These are phyloP conservation scores for Acinonyx jubatus DNA, from an alignment of 2,113 vertebrate genomes.

Conservation along the genomic window DNA sequence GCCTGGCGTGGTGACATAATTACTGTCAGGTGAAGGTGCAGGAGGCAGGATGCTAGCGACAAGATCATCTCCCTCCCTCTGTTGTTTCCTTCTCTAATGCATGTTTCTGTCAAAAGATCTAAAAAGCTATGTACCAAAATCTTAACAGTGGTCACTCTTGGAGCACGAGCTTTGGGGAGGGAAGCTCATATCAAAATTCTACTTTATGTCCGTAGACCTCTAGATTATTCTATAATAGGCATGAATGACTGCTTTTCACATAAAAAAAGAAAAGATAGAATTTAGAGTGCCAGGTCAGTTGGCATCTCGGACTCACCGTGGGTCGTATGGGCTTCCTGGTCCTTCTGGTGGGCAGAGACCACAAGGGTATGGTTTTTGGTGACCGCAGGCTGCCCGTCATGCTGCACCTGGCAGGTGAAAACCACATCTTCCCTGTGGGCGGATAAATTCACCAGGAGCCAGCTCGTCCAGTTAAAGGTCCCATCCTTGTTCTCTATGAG, in stretches of 20 bases:
- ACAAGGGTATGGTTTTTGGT: fast-evolving
- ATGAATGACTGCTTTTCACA: background rate
- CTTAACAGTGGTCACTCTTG: background rate
- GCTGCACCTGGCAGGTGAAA: slow-evolving; percentile 81
- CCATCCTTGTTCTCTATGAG: slow-evolving; percentile 47
- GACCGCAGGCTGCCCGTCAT: slow-evolving; percentile 33
- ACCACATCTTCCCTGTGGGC: slow-evolving; percentile 51
- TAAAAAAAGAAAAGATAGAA: background rate
- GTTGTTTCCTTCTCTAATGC: background rate
- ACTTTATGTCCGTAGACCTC: background rate
- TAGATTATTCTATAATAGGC: background rate
- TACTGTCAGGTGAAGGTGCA: background rate
- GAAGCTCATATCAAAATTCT: background rate
- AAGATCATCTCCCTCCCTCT: fast-evolving
- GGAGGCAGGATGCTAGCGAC: background rate
- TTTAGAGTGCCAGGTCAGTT: background rate
- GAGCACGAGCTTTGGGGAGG: background rate
- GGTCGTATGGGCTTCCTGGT: fast-evolving
- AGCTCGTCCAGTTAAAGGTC: slow-evolving; percentile 40
- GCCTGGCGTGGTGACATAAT: fast-evolving
- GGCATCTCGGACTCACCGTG: background rate
- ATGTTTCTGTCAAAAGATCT: background rate
- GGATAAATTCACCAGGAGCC: slow-evolving; percentile 27
- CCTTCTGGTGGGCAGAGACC: fast-evolving
- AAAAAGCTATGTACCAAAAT: background rate